Evolutionary conservation across 2,797 vertebrate species (phyloP).

Genomic region (Gymnopithys bicolor): DNA sequence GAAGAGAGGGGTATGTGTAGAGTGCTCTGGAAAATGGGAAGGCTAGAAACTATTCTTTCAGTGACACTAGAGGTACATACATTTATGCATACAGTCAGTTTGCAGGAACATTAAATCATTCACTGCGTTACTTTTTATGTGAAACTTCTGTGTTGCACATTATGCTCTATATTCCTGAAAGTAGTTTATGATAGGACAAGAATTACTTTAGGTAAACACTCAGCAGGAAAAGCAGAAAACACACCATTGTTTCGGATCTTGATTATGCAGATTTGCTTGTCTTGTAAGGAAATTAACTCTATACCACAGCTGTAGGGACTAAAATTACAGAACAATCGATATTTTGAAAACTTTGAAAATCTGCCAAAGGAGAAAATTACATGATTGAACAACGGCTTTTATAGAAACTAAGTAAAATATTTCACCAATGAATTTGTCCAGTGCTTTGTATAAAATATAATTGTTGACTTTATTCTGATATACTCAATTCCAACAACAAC

Average conservation of each 20-base stretch:
- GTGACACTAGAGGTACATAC: neutral
- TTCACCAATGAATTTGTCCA: conserved; percentile 54
- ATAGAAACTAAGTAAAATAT: conserved; percentile 58
- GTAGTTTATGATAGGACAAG: neutral
- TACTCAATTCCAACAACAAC: neutral
- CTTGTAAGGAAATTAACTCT: conserved; percentile 71
- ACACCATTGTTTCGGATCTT: conserved; percentile 65
- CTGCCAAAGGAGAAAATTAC: conserved; percentile 77
- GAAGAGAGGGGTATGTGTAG: neutral
- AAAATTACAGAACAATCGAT: conserved; percentile 71
- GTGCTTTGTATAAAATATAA: neutral
- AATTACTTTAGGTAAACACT: conserved; percentile 36
- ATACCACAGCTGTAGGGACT: conserved; percentile 69
- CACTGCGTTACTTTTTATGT: neutral
- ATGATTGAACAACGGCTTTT: conserved; percentile 64
- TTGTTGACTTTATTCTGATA: neutral
- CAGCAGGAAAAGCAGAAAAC: conserved; percentile 1
- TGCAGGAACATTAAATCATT: neutral
- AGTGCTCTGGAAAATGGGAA: neutral
- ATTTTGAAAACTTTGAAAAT: conserved; percentile 79
- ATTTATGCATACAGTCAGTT: neutral
- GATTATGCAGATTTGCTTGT: conserved; percentile 73
- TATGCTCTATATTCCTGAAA: neutral
- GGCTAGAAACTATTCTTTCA: neutral
- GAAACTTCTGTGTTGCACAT: neutral